Base-by-base conservation (phyloP, 2,888 invertebrate genomes). In the Xestoiulus laeticollis region DNA sequence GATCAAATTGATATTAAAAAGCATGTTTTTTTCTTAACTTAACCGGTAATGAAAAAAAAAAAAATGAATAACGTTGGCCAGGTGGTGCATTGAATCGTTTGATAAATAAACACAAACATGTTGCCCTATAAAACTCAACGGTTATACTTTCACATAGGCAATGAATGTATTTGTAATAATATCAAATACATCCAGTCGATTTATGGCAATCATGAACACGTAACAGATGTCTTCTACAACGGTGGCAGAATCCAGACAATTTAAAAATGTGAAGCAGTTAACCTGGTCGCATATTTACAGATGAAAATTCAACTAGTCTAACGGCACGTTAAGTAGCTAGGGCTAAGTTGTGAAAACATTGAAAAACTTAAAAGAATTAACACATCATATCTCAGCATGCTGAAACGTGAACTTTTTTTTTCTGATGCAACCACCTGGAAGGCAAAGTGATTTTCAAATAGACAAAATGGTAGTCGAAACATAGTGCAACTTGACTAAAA, bases 341-440 rank as follows among this genome's bases (percentile, higher is more conserved):
- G 26, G 22, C 33, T 38, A 38, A 38, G 33, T 53, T 10, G 68
- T 26, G 68, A 22, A 68, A 38, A 68, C n/a, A 1, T 14, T 10
- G 68, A 22, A 68, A n/a, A 68, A 68, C 14, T 48, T 10, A 68
- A 68, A 68, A n/a, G n/a, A n/a, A n/a, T n/a, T 10, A 68, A 68
- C 68, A 48, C 48, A 48, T 4, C 48, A 16, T n/a, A n/a, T 48
- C n/a, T 59, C 59, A 26, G 26, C 22, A 16, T 48, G 68, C 26
- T 68, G 26, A 53, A 53, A 53, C 0, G 68, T 68, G 22, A 26
- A 22, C 22, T 16, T 68, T 68, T 68, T 22, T 22, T n/a, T 59
- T 68, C 68, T n/a, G 68, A 68, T 68, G 68, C 68, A 68, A 68
- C 68, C 68, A 68, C 68, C 68, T 68, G 68, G 68, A 68, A 68